Evolutionary conservation across 2,888 invertebrate genomes (phyloP), one percentile per base, ranked within the genome.

Genomic region (Spialia ferax): DNA sequence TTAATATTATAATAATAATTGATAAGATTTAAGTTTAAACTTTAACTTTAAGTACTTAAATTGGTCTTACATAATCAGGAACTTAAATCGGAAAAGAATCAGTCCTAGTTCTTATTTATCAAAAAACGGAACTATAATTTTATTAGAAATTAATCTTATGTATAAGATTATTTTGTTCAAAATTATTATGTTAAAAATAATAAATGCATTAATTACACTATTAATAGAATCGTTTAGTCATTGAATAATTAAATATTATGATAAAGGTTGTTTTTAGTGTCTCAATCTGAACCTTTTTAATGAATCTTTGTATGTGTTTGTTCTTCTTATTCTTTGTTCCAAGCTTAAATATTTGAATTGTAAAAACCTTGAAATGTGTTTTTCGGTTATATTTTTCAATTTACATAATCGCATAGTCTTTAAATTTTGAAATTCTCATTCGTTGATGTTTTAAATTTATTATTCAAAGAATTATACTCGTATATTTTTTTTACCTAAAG

Each of bases 401-500:
- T 32, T 32, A 11, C 32, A 38, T 38, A n/a, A 38, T 38, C 2
- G 13, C n/a, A 0, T 38, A 13, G 38, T n/a, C 4, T 38, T n/a
- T 2, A 38, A n/a, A 38, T n/a, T 15, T 6, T 6, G 38, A 42
- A n/a, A n/a, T 35, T 15, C 15, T 42, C 35, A 42, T 42, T 42
- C n/a, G 15, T 42, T 15, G 42, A 7, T 42, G n/a, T 42, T 42
- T 15, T 5, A 13, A 35, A 29, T 35, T 35, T 35, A 35, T 38
- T 42, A 7, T 15, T 42, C 13, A 42, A 1, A 3, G 1, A 42
- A 42, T 42, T 42, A 29, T 7, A n/a, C 4, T 35, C 13, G 15
- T 48, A 60, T 62, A 35, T 18, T 55, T 55, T 45, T 60, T 67
- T 50, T 29, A 42, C 55, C 69, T 38, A 62, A 63, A 68, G 57